Percentiles rank a stretch among this genome's conserved stretches.
These are phyloP conservation scores for Lepidocyrtoides sp. DNA, from an alignment of 2,888 invertebrate genomes.

Conservation along the genomic window DNA sequence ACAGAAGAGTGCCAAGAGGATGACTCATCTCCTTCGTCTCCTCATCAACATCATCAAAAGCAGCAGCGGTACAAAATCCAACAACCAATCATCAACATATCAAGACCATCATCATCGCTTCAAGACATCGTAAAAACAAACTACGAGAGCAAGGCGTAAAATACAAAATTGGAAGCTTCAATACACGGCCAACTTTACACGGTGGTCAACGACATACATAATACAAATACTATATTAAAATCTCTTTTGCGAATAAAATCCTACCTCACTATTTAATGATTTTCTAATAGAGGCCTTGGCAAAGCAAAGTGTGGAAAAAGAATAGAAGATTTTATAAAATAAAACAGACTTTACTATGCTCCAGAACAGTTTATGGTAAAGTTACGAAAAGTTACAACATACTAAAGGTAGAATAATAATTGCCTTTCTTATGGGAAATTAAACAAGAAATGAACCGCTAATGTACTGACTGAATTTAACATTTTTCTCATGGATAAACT, in stretches of 20 bases:
- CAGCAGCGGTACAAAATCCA: not conserved
- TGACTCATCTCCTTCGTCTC: slow-evolving; percentile 57
- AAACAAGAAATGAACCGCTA: slow-evolving; percentile 10
- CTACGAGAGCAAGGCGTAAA: not conserved
- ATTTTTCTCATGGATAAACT: slow-evolving; percentile 24
- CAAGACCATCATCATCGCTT: slow-evolving; percentile 49
- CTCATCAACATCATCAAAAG: slow-evolving; percentile 19
- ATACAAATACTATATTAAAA: too few relatives aligned
- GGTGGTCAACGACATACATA: too few relatives aligned
- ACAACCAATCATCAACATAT: slow-evolving; percentile 52
- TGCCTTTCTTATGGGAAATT: slow-evolving; percentile 36
- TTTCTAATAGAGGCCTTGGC: too few relatives aligned
- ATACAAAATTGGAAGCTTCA: not conserved
- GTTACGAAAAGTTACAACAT: not conserved
- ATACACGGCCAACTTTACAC: too few relatives aligned
- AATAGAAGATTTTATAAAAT: too few relatives aligned
- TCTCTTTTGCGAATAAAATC: too few relatives aligned
- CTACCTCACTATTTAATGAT: too few relatives aligned
- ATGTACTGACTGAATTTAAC: not conserved
- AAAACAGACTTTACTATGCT: not conserved
- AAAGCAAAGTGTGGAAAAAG: not conserved
- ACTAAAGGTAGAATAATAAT: slow-evolving; percentile 2
- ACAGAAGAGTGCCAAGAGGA: slow-evolving; percentile 43
- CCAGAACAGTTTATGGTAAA: not conserved
- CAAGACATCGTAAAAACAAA: slow-evolving; percentile 47